Percentiles rank a stretch among this genome's conserved stretches.
Conservation (phyloP, 1,140 invertebrate species). For the Meteorus sp. region DNA sequence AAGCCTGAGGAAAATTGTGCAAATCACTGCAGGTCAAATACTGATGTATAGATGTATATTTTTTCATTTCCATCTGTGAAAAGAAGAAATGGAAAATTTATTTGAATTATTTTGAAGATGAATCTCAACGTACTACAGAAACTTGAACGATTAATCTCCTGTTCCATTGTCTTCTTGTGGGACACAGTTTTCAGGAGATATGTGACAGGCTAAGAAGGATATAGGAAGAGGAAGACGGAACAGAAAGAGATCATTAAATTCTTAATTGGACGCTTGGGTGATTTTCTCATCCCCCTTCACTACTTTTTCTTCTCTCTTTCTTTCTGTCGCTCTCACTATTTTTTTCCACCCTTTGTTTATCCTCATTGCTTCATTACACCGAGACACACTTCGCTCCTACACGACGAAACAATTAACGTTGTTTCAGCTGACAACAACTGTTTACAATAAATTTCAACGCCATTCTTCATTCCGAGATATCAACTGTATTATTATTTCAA, state of each 20-base stretch:
- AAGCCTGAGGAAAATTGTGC: too few relatives aligned
- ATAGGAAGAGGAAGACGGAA: slow-evolving; percentile 8
- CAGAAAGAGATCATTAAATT: slow-evolving; percentile 26
- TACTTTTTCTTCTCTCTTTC: background rate
- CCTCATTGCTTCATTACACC: background rate
- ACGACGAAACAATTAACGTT: slow-evolving; percentile 23
- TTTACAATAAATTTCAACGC: slow-evolving; percentile 20
- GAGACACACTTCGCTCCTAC: background rate
- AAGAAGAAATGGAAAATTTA: too few relatives aligned
- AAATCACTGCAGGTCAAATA: too few relatives aligned
- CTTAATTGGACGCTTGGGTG: slow-evolving; percentile 19
- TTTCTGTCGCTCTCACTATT: too few relatives aligned
- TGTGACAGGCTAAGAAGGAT: slow-evolving; percentile 4
- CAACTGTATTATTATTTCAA: background rate
- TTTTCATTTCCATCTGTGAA: too few relatives aligned
- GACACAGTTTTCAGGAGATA: too few relatives aligned
- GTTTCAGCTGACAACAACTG: background rate
- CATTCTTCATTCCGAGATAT: background rate
- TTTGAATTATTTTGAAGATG: too few relatives aligned
- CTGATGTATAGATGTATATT: too few relatives aligned
- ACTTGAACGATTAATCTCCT: background rate
- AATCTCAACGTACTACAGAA: too few relatives aligned
- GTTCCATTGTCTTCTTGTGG: background rate
- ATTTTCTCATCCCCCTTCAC: slow-evolving; percentile 2
- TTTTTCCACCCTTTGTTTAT: background rate